Percentiles rank a stretch among this genome's conserved stretches.
Evolutionary conservation across 2,797 vertebrate species (phyloP).

Genomic region (Poliocrania exsul): DNA sequence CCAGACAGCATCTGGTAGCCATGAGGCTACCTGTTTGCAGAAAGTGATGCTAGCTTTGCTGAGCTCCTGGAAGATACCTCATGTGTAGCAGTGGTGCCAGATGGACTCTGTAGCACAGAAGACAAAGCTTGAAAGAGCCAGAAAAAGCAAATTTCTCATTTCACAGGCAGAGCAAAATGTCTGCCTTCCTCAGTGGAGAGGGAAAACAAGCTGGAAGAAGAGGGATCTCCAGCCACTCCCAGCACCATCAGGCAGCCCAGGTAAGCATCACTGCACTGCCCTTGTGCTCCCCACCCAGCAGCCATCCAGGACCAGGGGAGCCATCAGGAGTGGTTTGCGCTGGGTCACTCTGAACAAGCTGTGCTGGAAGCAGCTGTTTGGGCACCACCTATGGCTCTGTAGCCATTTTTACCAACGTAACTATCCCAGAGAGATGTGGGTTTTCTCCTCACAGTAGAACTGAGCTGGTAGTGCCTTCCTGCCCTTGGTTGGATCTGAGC

Average conservation of each 20-base stretch:
- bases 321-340: not conserved
- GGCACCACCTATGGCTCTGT: not conserved
- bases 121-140: not conserved
- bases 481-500: accelerated
- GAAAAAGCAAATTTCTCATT: not conserved
- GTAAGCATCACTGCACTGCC: not conserved
- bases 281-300: not conserved
- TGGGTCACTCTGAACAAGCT: not conserved
- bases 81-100: accelerated
- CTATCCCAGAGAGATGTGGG: not conserved
- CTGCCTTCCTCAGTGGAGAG: not conserved
- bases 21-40: not conserved
- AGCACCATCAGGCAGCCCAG: accelerated
- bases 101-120: accelerated
- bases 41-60: not conserved
- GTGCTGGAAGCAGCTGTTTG: not conserved
- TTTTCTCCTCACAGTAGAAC: not conserved
- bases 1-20: not conserved
- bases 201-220: not conserved
- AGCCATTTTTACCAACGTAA: not conserved
- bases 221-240: not conserved
- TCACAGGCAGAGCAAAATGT: not conserved
- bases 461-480: not conserved
- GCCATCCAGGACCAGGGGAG: not conserved
- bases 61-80: not conserved